phyloP scores from a whole-genome alignment of 2,888 invertebrate species.

The Uloborus plumipes region DNA sequence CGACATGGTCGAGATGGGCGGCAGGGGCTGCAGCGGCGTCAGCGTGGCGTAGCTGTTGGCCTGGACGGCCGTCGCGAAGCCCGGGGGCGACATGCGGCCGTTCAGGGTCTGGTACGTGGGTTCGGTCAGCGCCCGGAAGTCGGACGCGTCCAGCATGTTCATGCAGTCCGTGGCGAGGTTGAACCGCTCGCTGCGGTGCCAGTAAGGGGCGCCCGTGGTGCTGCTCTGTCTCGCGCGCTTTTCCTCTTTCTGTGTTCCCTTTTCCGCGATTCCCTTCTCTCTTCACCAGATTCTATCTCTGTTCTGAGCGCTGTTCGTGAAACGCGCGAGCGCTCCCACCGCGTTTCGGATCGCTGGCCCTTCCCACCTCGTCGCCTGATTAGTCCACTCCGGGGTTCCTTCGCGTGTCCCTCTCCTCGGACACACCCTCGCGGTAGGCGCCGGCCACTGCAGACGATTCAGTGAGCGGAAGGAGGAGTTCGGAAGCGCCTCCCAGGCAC shows the following conservation, averaged over 20 bases:
- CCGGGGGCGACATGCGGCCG: constrained; percentile 87
- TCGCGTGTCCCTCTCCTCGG: background rate
- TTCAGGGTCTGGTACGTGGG: constrained; percentile 95
- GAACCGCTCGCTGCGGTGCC: background rate
- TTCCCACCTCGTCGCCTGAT: constrained; percentile 68
- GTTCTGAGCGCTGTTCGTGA: too few relatives aligned
- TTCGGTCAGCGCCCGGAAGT: constrained; percentile 82
- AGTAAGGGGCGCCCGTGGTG: background rate
- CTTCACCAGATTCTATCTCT: background rate
- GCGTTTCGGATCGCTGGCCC: constrained; percentile 69
- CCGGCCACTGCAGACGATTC: background rate
- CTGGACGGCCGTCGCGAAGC: constrained; percentile 66
- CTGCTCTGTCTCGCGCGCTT: too few relatives aligned
- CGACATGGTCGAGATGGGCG: constrained; percentile 97
- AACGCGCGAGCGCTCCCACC: constrained; percentile 31
- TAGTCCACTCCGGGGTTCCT: constrained; percentile 18
- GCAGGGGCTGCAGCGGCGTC: constrained; percentile 94
- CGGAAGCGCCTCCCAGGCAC: constrained; percentile 9
- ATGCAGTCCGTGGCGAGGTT: constrained; percentile 43
- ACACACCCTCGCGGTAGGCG: background rate
- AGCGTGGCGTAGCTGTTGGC: constrained; percentile 85
- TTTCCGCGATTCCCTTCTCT: background rate
- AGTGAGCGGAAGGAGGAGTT: background rate
- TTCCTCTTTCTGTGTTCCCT: background rate
- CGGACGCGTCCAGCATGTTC: constrained; percentile 80